Evolutionary conservation across 2,797 vertebrate genomes (phyloP).

Genomic region (Heteromormyrus szaboi): DNA sequence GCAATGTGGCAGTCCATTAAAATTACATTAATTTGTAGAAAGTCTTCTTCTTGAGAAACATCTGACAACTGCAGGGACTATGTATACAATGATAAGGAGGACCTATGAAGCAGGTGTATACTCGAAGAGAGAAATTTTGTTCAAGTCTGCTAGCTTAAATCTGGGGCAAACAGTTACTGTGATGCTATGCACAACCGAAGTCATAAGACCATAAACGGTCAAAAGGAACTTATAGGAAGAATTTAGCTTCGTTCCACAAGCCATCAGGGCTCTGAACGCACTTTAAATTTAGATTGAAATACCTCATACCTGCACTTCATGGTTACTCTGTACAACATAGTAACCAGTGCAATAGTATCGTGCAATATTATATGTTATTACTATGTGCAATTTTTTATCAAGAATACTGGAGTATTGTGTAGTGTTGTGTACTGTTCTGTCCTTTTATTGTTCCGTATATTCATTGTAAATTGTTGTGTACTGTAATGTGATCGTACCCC

Average conservation of each 20-base stretch:
- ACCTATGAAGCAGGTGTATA: background rate
- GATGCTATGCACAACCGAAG: background rate
- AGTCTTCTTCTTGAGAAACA: background rate
- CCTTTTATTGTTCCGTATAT: too few species aligned
- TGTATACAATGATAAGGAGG: background rate
- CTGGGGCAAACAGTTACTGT: background rate
- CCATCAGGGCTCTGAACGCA: too few species aligned
- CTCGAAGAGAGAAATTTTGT: background rate
- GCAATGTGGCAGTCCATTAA: background rate
- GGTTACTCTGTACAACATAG: too few species aligned
- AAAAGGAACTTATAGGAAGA: background rate
- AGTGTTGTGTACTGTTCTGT: too few species aligned
- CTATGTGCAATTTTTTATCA: too few species aligned
- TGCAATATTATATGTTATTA: too few species aligned
- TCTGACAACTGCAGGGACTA: background rate
- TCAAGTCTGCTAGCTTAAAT: background rate
- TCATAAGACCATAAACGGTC: background rate
- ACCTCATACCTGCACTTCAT: too few species aligned
- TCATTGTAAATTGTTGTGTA: too few species aligned
- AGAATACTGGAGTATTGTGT: too few species aligned
- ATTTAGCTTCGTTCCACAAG: background rate
- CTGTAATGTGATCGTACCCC: too few species aligned
- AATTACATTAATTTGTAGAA: background rate
- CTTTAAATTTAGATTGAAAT: too few species aligned
- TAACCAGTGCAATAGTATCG: too few species aligned